A percentile compares a stretch with the other conserved stretches of the same genome.
phyloP scores from a whole-genome alignment of 2,797 vertebrate species.

The Galago senegalensis region DNA sequence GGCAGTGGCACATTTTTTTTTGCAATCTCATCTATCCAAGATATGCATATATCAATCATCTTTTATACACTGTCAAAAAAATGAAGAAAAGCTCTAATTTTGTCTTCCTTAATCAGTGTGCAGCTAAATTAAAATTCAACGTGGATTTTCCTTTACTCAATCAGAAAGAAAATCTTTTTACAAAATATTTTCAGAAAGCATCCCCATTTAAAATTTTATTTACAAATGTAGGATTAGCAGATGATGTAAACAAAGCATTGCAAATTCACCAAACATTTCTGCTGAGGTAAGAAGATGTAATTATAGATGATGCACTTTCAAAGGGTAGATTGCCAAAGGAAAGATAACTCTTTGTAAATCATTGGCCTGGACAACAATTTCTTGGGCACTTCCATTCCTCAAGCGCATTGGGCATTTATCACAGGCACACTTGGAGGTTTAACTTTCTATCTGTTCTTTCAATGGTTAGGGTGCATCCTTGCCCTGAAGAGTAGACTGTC shows the following conservation, averaged over 20 bases:
- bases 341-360: neutral
- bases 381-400: slow-evolving; percentile 20
- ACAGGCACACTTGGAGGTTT: neutral
- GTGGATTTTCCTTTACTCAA: neutral
- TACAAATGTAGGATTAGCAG: neutral
- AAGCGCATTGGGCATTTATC: neutral
- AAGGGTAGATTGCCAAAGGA: slow-evolving; percentile 14
- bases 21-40: slow-evolving; percentile 49
- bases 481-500: neutral
- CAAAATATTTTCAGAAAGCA: slow-evolving; percentile 54
- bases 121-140: slow-evolving; percentile 58
- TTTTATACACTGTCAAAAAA: slow-evolving; percentile 4
- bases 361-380: neutral
- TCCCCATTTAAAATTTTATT: slow-evolving; percentile 6
- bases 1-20: neutral
- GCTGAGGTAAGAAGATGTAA: neutral
- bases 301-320: neutral
- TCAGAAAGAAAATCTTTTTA: neutral
- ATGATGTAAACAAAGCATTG: neutral
- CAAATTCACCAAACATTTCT: neutral
- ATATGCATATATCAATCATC: neutral
- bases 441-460: slow-evolving; percentile 29
- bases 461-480: neutral
- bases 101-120: slow-evolving; percentile 26
- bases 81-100: slow-evolving; percentile 42